Evolutionary conservation across 2,113 vertebrate species (phyloP), one percentile per base, ranked within the genome.

Genomic region (Coptodon rendalli): DNA sequence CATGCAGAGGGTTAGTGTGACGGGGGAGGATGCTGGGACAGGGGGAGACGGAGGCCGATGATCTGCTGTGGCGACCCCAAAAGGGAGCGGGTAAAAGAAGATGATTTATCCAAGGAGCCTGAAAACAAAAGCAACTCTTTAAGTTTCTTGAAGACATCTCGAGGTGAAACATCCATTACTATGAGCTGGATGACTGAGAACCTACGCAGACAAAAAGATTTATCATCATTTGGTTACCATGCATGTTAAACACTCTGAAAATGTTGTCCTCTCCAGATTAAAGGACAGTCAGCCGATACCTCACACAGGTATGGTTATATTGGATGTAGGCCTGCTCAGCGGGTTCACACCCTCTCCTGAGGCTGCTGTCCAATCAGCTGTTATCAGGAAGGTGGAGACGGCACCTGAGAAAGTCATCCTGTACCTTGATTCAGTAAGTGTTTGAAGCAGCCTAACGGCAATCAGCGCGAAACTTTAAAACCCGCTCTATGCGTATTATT

Each of bases 351-450:
- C 97, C 40, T 85, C 93, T 27, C 91, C 95, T 14, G 95, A 89
- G 14, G 93, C 93, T 48, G 34, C 95, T 61, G 59, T 91, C 10
- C 88, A 92, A 36, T 85, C 89, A 14, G 92, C 92, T 13, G 92
- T 91, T 1, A 80, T 98, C 91, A 97, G 94, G 89, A 97, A 96
- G 84, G 93, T 97, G 19, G 97, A 98, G 80, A 87, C 80, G 4
- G 91, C 93, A 4, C 93, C 95, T 36, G 97, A 97, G 11, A 97
- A 96, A 95, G 91, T 98, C 84, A 96, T 68, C 91, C 89, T 98
- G 12, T 98, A 99, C 81, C 96, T 99, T 16, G 96, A 97, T 82
- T 97, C 97, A 66, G 98, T 99, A 94, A 97, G 97, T 76, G n/a
- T 29, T 76, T 8, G 19, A 40, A 22, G 22, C 38, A 27, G 38